phyloP scores from a whole-genome alignment of 2,888 invertebrate species.

The Tipula lateralis region DNA sequence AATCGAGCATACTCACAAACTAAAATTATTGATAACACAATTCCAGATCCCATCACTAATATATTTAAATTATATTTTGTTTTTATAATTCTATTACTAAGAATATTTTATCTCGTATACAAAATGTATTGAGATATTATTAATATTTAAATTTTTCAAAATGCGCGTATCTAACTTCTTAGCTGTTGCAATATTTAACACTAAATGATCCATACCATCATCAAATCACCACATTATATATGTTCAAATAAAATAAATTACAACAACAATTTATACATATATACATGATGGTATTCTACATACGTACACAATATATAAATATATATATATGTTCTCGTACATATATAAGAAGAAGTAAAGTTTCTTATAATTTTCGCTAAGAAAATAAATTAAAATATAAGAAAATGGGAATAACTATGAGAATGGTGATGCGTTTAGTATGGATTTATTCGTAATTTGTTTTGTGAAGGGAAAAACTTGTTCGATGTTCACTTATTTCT shows the following conservation, averaged over 20 bases:
- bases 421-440: not conserved
- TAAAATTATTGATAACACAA: not conserved
- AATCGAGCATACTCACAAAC: not conserved
- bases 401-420: not conserved
- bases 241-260: not conserved
- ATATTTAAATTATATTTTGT: not conserved
- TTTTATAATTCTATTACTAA: not conserved
- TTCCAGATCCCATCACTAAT: not conserved
- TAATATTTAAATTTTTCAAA: not conserved
- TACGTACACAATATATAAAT: too few species aligned
- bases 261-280: not conserved
- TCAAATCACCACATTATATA: slow-evolving; percentile 11
- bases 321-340: too few species aligned
- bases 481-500: not conserved
- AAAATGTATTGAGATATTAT: not conserved
- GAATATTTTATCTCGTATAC: not conserved
- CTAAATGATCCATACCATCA: not conserved
- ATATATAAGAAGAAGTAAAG: not conserved
- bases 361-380: not conserved
- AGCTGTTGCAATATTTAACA: not conserved
- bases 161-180: not conserved
- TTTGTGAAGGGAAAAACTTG: not conserved
- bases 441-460: not conserved
- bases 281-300: not conserved
- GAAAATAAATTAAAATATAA: not conserved